Base-by-base conservation (phyloP, 2,888 invertebrate species). In the Temnothorax unifasciatus region DNA sequence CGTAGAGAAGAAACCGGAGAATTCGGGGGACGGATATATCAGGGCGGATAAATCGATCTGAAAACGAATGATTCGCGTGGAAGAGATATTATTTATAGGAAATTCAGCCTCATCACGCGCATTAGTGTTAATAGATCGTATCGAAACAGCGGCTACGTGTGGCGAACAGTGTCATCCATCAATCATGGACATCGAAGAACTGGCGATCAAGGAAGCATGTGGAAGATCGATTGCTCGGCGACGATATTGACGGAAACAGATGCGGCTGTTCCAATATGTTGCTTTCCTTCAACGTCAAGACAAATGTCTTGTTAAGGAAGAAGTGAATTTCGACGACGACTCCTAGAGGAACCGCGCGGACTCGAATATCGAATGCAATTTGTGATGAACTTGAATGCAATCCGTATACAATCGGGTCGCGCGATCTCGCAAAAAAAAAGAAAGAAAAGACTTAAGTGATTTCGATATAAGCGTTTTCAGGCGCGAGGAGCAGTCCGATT, bases 381-480 rank as follows among this genome's bases (percentile, higher is more conserved):
- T 68, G 82, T 83, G 69, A 74, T 82, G 73, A 59, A 87, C 79
- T 76, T 61, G 69, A 86, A 82, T 76, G 29, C 59, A 71, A 83
- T 71, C 81, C 75, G 59, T 25, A 57, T 25, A 57, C 9, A 57
- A 77, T 83, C 82, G 82, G 63, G 38, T 82, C 77, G 34, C 71
- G 25, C 5, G 64, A 79, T 59, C 63, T 88, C 87, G 66, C 73
- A 85, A 83, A 90, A 69, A 90, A 69, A 87, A 90, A 25, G 5
- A 38, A 11, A 89, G 90, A 90, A 90, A 84, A 90, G 50, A 66
- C 64, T 66, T 34, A 71, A 87, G 71, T 50, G 68, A 77, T 59
- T 54, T 29, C 29, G 44, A 59, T 47, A 44, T 69, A 79, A 69
- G 21, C 6, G 57, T 29, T 59, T 74, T 63, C 50, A 84, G 68